Base-by-base conservation (phyloP, 2,888 invertebrate genomes). In the Melieria crassipennis region DNA sequence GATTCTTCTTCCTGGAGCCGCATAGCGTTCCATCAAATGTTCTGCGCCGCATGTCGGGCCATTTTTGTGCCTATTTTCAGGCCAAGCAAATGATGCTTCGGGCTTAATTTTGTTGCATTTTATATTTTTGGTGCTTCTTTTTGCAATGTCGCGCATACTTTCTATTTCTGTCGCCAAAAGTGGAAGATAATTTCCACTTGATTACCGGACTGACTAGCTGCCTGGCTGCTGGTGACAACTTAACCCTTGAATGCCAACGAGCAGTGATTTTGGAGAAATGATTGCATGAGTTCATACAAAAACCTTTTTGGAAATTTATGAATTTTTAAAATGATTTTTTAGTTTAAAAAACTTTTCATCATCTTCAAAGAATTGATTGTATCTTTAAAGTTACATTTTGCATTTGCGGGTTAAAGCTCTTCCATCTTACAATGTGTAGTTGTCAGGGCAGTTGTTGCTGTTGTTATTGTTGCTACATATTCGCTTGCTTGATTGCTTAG, bases 81-180 rank as follows among this genome's bases (percentile, higher is more conserved):
- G 30, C 30, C 30, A 30, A 30, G 30, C 30, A 10, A 11, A 50
- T 50, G 52, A n/a, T n/a, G 52, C 52, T 50, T 50, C 52, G n/a
- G 52, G 52, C 52, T 50, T 10, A 11, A 30, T 55, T 6, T 47
- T 66, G 4, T 66, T 48, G 42, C 48, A 13, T 30, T 13, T 7
- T 5, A 30, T 30, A n/a, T 30, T 30, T 1, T 30, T 30, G 2
- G 2, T 30, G 1, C 30, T 30, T 30, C 30, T 30, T 30, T 30
- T 30, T 30, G 30, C 30, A 1, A 30, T 65, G 71, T 71, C 65
- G 69, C 72, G 69, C 68, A 68, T 70, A 73, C 75, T 75, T 75
- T 75, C 75, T 73, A 75, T 75, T 75, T 75, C 72, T 70, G 75
- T 72, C 72, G 65, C 58, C 61, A 16, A 63, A 68, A 73, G 70